Evolutionary conservation across 2,113 vertebrate species (phyloP).

Genomic region (Bagarius yarrelli): DNA sequence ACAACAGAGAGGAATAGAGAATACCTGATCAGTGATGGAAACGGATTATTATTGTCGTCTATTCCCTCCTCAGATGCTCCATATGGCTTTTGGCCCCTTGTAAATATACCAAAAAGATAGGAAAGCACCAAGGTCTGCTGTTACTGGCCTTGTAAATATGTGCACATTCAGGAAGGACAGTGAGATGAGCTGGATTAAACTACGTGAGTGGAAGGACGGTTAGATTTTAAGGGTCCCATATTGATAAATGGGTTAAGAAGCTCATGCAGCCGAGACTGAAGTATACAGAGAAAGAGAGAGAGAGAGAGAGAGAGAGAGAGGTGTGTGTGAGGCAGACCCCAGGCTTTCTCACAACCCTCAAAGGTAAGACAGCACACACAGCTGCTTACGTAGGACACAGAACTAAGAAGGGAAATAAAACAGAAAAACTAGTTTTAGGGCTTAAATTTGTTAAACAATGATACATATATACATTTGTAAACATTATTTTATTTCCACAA

Average conservation of each 20-base stretch:
- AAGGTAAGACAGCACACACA: slow-evolving; percentile 46
- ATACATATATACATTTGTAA: too few species aligned
- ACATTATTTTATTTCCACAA: neutral
- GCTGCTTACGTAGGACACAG: slow-evolving; percentile 85
- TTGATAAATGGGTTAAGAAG: slow-evolving; percentile 58
- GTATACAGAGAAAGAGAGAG: slow-evolving; percentile 42
- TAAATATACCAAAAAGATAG: slow-evolving; percentile 42
- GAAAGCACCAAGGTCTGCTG: slow-evolving; percentile 49
- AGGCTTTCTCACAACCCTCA: slow-evolving; percentile 34
- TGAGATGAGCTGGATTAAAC: slow-evolving; percentile 50
- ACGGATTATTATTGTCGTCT: slow-evolving; percentile 38
- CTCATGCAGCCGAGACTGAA: slow-evolving; percentile 74
- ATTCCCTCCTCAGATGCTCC: slow-evolving; percentile 42
- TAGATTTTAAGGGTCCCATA: slow-evolving; percentile 69
- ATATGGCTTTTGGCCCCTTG: slow-evolving; percentile 53
- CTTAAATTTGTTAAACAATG: too few species aligned
- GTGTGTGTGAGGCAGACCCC: slow-evolving; percentile 25
- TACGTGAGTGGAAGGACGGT: slow-evolving; percentile 50
- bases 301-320: slow-evolving; percentile 18
- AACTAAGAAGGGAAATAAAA: slow-evolving; percentile 63
- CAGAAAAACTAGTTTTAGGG: neutral
- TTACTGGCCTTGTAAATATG: slow-evolving; percentile 47
- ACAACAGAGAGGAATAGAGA: slow-evolving; percentile 23
- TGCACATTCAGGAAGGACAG: slow-evolving; percentile 40
- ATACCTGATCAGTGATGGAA: slow-evolving; percentile 46